Evolutionary conservation across 1,140 invertebrate genomes (phyloP).

Genomic region (Trichogramma pretiosum): DNA sequence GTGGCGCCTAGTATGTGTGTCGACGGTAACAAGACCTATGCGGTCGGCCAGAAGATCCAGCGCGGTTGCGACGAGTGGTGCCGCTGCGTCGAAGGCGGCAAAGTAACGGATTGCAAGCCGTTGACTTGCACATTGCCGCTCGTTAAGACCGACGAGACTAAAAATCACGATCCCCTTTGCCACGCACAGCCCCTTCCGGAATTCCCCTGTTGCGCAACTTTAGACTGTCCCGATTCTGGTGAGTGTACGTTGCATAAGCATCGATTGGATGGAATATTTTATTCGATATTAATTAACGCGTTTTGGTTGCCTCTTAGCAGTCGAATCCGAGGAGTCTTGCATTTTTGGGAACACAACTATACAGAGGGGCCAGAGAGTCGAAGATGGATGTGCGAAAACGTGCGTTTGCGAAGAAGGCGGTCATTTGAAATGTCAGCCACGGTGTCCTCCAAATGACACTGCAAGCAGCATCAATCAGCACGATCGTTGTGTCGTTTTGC

Average conservation of each 20-base stretch:
- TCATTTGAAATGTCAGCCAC: constrained; percentile 61
- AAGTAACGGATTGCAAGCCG: constrained; percentile 55
- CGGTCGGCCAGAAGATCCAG: constrained; percentile 56
- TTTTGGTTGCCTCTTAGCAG: constrained; percentile 17
- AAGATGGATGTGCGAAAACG: constrained; percentile 67
- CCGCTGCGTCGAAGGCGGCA: constrained; percentile 52
- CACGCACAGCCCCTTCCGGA: constrained; percentile 55
- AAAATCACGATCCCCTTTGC: constrained; percentile 62
- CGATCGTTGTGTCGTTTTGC: constrained; percentile 37
- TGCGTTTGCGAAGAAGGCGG: constrained; percentile 69
- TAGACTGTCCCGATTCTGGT: constrained; percentile 54
- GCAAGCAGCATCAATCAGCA: constrained; percentile 32
- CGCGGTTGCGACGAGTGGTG: constrained; percentile 64
- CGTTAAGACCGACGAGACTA: constrained; percentile 53
- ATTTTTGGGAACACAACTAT: constrained; percentile 66
- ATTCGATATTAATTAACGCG: neutral
- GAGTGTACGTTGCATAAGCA: neutral
- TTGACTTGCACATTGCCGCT: constrained; percentile 55
- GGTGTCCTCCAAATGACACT: constrained; percentile 47
- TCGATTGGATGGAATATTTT: too few relatives aligned
- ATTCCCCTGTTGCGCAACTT: constrained; percentile 69
- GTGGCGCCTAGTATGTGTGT: constrained; percentile 47
- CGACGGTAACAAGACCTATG: constrained; percentile 64
- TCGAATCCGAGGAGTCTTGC: constrained; percentile 54
- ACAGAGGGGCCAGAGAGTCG: constrained; percentile 59